A percentile compares a stretch with the other conserved stretches of the same genome.
phyloP scores from a whole-genome alignment of 2,888 invertebrate genomes.

The Platycheirus albimanus region DNA sequence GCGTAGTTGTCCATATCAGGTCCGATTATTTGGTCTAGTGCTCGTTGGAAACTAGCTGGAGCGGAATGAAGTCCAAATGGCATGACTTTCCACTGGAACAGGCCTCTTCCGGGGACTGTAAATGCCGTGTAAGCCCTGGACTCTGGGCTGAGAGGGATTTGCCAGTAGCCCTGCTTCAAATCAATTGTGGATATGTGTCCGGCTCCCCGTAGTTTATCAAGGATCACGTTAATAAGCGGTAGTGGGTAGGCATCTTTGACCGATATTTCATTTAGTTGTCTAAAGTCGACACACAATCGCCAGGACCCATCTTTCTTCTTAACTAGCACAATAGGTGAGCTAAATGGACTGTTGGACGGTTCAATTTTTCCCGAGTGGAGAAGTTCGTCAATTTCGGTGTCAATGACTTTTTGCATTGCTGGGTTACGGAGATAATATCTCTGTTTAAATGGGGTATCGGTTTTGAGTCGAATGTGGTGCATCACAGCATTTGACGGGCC shows the following conservation, averaged over 20 bases:
- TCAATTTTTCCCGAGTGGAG: not conserved
- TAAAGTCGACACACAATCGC: conserved; percentile 46
- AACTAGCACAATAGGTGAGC: conserved; percentile 6
- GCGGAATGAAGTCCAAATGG: too few relatives aligned
- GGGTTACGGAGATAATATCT: conserved; percentile 8
- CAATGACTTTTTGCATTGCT: conserved; percentile 15
- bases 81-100: too few relatives aligned
- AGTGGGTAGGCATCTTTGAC: too few relatives aligned
- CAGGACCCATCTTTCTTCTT: conserved; percentile 25
- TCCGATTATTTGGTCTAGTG: too few relatives aligned
- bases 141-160: too few relatives aligned
- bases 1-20: too few relatives aligned
- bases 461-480: not conserved
- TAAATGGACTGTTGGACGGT: conserved; percentile 14
- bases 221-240: not conserved
- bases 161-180: too few relatives aligned
- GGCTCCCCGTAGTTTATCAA: not conserved
- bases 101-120: too few relatives aligned
- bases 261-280: conserved; percentile 1
- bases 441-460: not conserved
- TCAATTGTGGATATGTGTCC: too few relatives aligned
- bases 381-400: not conserved
- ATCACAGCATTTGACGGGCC: not conserved
- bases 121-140: too few relatives aligned
- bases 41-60: too few relatives aligned